These are phyloP conservation scores for Sinohyriopsis cumingii DNA, from an alignment of 2,888 invertebrate species.

Conservation along the genomic window DNA sequence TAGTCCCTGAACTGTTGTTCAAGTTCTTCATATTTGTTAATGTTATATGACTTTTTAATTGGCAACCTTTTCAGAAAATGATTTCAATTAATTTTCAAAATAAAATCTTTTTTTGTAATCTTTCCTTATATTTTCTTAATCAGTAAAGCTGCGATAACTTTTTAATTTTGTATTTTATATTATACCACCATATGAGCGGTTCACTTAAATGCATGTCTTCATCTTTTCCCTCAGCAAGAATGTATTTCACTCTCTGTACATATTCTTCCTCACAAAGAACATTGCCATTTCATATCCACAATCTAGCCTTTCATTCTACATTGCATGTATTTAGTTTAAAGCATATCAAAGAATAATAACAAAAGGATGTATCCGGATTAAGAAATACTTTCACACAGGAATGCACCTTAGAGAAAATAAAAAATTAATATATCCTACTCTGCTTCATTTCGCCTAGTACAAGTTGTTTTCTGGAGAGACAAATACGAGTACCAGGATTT, in stretches of 20 bases:
- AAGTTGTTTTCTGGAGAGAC: constrained; percentile 3
- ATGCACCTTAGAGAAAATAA: background rate
- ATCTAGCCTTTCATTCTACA: background rate
- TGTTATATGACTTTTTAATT: no score
- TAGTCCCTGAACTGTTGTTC: no score
- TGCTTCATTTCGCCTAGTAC: background rate
- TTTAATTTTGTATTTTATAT: background rate
- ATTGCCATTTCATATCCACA: background rate
- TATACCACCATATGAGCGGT: background rate
- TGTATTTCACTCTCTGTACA: background rate
- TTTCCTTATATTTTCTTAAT: no score
- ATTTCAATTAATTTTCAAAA: no score
- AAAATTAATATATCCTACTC: background rate
- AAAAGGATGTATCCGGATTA: background rate
- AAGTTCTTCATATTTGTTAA: no score
- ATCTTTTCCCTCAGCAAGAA: background rate
- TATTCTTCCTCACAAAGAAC: background rate
- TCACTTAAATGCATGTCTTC: background rate
- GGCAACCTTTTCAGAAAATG: no score
- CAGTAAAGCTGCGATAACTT: background rate
- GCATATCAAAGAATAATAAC: background rate
- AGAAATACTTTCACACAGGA: background rate
- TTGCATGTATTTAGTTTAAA: background rate
- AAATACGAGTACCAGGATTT: background rate
- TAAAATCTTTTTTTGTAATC: no score